Evolutionary conservation across 2,888 invertebrate species (phyloP).

Genomic region (Papilio protenor): DNA sequence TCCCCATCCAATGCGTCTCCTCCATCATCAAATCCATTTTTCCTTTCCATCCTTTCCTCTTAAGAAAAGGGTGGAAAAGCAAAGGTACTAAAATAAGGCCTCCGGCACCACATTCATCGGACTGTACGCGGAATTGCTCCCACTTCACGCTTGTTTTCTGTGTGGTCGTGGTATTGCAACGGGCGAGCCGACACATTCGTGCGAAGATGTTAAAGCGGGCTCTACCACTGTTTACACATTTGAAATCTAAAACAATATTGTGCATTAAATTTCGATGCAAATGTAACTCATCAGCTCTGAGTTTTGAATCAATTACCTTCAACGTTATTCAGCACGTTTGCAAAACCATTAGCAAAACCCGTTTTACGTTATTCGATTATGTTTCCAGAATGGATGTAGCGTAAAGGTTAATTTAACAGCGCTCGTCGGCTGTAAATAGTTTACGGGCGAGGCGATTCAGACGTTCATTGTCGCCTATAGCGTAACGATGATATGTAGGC

Average conservation of each 20-base stretch:
- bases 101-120: too few species aligned
- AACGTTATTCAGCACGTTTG: neutral
- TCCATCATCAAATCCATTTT: too few species aligned
- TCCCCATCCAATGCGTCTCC: too few species aligned
- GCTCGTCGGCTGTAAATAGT: slow-evolving; percentile 26
- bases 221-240: neutral
- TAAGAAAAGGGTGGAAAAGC: too few species aligned
- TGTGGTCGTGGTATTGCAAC: too few species aligned
- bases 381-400: neutral
- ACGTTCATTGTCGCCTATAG: slow-evolving; percentile 24
- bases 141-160: too few species aligned
- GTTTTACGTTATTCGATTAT: slow-evolving; percentile 22
- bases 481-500: slow-evolving; percentile 5
- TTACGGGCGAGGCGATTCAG: slow-evolving; percentile 22
- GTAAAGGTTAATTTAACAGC: slow-evolving; percentile 20
- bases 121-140: too few species aligned
- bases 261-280: neutral
- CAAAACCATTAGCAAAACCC: slow-evolving; percentile 7
- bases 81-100: too few species aligned
- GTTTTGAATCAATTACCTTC: slow-evolving; percentile 3
- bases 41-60: too few species aligned
- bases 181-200: too few species aligned
- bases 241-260: neutral
- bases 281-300: neutral
- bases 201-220: too few species aligned